These are phyloP conservation scores for Melanotaenia trifasciata DNA, from an alignment of 2,797 vertebrate genomes.

Conservation along the genomic window DNA sequence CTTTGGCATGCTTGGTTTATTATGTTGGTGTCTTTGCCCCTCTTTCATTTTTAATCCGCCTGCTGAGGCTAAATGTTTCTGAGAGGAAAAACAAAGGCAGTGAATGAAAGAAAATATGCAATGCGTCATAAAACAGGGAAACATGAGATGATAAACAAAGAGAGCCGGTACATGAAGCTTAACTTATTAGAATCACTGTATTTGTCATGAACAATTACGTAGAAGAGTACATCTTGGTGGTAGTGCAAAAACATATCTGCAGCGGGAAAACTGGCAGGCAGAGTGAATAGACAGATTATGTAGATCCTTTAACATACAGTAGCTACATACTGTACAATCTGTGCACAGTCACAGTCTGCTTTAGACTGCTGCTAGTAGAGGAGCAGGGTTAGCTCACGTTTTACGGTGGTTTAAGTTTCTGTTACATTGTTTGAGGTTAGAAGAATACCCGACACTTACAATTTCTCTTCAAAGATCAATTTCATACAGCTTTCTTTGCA, in stretches of 20 bases:
- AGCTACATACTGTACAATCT: slow-evolving; percentile 16
- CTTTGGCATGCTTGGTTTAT: slow-evolving; percentile 59
- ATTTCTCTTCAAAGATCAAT: neutral
- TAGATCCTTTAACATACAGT: slow-evolving; percentile 31
- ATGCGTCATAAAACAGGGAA: slow-evolving; percentile 53
- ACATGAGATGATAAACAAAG: slow-evolving; percentile 48
- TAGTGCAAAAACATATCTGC: slow-evolving; percentile 15
- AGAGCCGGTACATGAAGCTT: slow-evolving; percentile 29
- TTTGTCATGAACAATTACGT: slow-evolving; percentile 54
- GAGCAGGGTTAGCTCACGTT: slow-evolving; percentile 20
- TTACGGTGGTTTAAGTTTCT: slow-evolving; percentile 3
- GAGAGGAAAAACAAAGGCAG: slow-evolving; percentile 64
- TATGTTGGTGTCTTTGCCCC: slow-evolving; percentile 74
- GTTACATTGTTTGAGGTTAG: neutral
- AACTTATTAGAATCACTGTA: slow-evolving; percentile 47
- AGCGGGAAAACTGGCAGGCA: slow-evolving; percentile 20
- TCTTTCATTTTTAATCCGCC: slow-evolving; percentile 79
- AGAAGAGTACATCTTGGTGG: slow-evolving; percentile 26
- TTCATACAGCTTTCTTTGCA: neutral
- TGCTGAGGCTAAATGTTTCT: slow-evolving; percentile 72
- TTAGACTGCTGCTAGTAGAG: slow-evolving; percentile 14
- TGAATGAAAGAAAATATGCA: slow-evolving; percentile 61
- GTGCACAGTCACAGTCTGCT: slow-evolving; percentile 13
- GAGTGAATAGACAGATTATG: slow-evolving; percentile 50
- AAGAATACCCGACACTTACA: neutral